These are phyloP conservation scores for Melospiza melodia DNA, from an alignment of 2,113 vertebrate genomes.

Conservation along the genomic window DNA sequence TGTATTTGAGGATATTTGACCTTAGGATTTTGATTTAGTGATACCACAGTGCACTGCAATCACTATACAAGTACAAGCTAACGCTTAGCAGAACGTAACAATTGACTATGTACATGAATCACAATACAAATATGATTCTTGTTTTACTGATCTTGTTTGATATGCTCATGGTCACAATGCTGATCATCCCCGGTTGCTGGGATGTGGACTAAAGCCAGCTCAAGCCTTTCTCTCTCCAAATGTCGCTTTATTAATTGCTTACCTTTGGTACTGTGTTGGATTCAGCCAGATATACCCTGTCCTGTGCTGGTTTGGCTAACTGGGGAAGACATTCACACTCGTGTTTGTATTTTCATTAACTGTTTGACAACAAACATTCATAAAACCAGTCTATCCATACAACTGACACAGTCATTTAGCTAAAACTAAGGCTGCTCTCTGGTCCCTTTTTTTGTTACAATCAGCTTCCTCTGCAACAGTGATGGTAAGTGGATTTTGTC, in stretches of 20 bases:
- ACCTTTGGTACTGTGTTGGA: neutral
- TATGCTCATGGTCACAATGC: neutral
- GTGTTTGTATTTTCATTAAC: neutral
- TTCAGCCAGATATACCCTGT: neutral
- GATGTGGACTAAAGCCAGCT: neutral
- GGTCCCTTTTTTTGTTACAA: neutral
- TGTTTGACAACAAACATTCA: neutral
- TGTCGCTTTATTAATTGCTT: neutral
- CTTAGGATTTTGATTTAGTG: neutral
- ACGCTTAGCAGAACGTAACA: neutral
- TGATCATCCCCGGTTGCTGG: neutral
- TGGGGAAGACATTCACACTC: neutral
- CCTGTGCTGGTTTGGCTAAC: neutral
- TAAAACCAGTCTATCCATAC: fast-evolving
- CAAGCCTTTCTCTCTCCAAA: neutral
- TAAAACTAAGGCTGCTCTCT: neutral
- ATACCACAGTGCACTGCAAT: neutral
- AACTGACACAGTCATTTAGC: neutral
- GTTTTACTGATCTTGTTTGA: neutral
- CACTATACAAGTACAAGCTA: neutral
- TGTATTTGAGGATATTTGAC: neutral
- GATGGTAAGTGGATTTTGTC: neutral
- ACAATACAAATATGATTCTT: neutral
- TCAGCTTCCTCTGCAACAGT: neutral
- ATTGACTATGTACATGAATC: neutral